A percentile compares a stretch with the other conserved stretches of the same genome.
phyloP scores from a whole-genome alignment of 2,888 invertebrate species.

The Parnassius smintheus region DNA sequence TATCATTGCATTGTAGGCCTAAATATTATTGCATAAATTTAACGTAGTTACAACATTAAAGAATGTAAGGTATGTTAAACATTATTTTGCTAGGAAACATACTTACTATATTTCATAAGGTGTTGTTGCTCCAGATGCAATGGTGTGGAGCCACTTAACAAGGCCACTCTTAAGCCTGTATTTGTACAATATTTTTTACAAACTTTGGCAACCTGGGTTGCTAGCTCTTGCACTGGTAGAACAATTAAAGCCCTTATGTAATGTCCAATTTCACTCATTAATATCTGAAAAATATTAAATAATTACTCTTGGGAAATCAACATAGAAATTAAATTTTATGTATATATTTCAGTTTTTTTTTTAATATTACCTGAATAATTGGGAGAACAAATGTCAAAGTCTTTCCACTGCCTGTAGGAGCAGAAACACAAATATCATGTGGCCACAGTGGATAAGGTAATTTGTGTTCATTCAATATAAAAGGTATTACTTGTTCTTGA shows the following conservation, averaged over 20 bases:
- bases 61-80: not conserved
- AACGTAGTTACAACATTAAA: no score
- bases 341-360: no score
- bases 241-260: slow-evolving; percentile 93
- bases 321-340: no score
- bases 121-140: slow-evolving; percentile 85
- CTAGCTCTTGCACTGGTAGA: slow-evolving; percentile 95
- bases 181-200: slow-evolving; percentile 86
- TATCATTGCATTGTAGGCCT: no score
- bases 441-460: slow-evolving; percentile 85
- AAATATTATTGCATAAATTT: no score
- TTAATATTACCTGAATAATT: slow-evolving; percentile 85
- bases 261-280: slow-evolving; percentile 82
- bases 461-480: slow-evolving; percentile 84
- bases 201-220: slow-evolving; percentile 92
- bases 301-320: not conserved
- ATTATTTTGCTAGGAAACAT: not conserved
- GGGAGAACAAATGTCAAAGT: slow-evolving; percentile 97
- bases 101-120: slow-evolving; percentile 77
- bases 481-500: slow-evolving; percentile 89
- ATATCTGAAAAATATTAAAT: slow-evolving; percentile 62
- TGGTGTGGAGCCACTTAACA: slow-evolving; percentile 85
- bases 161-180: slow-evolving; percentile 85
- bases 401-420: slow-evolving; percentile 99
- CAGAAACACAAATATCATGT: slow-evolving; percentile 96